Conservation (phyloP, 2,113 vertebrate species). For the Bubalus kerabau region DNA sequence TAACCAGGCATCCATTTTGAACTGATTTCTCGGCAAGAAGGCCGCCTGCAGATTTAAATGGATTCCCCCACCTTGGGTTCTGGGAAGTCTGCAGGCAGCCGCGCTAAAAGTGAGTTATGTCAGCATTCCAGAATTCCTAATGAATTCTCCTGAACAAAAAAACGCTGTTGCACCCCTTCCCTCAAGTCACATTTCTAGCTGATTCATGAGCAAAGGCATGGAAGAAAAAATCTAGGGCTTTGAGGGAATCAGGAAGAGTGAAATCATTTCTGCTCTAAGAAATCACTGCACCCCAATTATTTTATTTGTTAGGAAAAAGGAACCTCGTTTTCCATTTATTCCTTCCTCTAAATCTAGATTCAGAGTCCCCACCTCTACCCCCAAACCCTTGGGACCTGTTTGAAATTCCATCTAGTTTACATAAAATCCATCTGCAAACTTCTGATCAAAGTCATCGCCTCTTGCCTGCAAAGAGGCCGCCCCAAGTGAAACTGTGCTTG, state of each 20-base stretch:
- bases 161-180: background rate
- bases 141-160: background rate
- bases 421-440: slow-evolving; percentile 53
- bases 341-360: background rate
- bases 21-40: background rate
- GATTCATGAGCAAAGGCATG: background rate
- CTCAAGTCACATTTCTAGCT: background rate
- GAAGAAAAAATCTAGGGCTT: background rate
- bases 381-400: background rate
- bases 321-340: background rate
- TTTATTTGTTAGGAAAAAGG: background rate
- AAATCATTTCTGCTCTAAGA: background rate
- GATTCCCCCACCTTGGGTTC: background rate
- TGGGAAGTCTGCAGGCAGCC: background rate
- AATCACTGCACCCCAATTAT: background rate
- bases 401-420: slow-evolving; percentile 64
- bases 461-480: background rate
- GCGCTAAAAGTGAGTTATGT: background rate
- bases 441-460: slow-evolving; percentile 53
- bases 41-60: background rate
- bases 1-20: background rate
- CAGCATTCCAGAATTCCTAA: background rate
- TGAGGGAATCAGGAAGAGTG: background rate
- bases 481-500: background rate
- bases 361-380: background rate